Evolutionary conservation across 2,797 vertebrate species (phyloP), one percentile per base, ranked within the genome.

Genomic region (Myotis vivesi): DNA sequence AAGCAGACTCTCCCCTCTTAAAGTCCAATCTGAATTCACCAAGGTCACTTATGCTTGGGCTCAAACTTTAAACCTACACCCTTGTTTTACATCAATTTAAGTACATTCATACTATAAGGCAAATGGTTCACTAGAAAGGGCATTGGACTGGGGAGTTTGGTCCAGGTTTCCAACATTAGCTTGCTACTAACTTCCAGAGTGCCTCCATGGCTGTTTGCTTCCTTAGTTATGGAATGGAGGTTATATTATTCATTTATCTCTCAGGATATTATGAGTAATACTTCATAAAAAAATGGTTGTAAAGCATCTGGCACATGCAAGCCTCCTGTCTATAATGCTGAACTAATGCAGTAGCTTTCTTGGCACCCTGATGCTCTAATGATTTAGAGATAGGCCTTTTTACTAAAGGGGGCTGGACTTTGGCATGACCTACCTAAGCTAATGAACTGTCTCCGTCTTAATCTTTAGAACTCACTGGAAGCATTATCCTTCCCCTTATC

Each of bases 221-320:
- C 57, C 71, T 92, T 79, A 86, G 73, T 68, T 92, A 62, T 23
- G 66, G 86, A 72, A 51, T 51, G 62, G 82, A 79, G 85, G n/a
- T 92, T 89, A 57, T 3, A 46, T 66, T 82, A 41, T 49, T 95
- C 71, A 88, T 93, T 95, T 95, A 77, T 92, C 85, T 93, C 53
- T 62, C 36, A 19, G 25, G 44, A 62, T 51, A 76, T 93, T 81
- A 75, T 93, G 96, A 89, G 46, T 79, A 95, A 94, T 91, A 88
- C 88, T 90, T 97, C 86, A 92, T 96, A 92, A 96, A 92, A 93
- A 91, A 95, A 76, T 33, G 53, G 66, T 92, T 87, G 86, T 94
- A 90, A 96, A 97, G 49, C 75, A 88, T 53, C 94, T 94, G 89
- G 93, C 92, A 96, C 87, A 81, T 25, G 53, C 22, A 44, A 33